Evolutionary conservation across 2,113 vertebrate genomes (phyloP).

Genomic region (Gasterosteus nipponicus): DNA sequence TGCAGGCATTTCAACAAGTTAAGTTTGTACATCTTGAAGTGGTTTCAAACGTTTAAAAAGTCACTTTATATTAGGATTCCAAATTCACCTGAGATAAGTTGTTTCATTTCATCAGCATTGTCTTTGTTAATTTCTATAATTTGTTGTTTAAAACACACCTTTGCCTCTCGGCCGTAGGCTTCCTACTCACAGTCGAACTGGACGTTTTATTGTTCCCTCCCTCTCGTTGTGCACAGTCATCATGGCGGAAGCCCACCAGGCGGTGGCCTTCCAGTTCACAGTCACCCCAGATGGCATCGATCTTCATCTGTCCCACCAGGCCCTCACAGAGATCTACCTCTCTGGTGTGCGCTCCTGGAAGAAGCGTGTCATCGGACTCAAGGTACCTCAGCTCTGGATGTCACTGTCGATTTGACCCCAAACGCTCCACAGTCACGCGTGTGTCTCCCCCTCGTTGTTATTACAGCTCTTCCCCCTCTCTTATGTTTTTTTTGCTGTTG

Average conservation of each 20-base stretch:
- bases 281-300: constrained; percentile 84
- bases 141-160: background rate
- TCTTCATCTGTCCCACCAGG: constrained; percentile 82
- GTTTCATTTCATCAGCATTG: background rate
- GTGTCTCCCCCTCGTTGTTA: background rate
- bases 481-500: background rate
- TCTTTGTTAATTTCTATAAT: background rate
- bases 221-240: constrained; percentile 24
- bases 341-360: constrained; percentile 90
- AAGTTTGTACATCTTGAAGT: background rate
- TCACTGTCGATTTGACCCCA: background rate
- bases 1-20: too few relatives aligned
- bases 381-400: constrained; percentile 70
- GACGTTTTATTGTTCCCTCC: background rate
- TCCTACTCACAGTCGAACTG: background rate
- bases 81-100: background rate
- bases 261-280: constrained; percentile 87
- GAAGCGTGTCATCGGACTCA: constrained; percentile 84
- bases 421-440: background rate
- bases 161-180: background rate
- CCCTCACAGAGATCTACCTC: constrained; percentile 87
- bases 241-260: constrained; percentile 93
- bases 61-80: background rate
- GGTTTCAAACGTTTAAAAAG: background rate
- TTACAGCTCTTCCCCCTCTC: background rate